These are phyloP conservation scores for Limnephilus rhombicus DNA, from an alignment of 2,888 invertebrate species.

Conservation along the genomic window DNA sequence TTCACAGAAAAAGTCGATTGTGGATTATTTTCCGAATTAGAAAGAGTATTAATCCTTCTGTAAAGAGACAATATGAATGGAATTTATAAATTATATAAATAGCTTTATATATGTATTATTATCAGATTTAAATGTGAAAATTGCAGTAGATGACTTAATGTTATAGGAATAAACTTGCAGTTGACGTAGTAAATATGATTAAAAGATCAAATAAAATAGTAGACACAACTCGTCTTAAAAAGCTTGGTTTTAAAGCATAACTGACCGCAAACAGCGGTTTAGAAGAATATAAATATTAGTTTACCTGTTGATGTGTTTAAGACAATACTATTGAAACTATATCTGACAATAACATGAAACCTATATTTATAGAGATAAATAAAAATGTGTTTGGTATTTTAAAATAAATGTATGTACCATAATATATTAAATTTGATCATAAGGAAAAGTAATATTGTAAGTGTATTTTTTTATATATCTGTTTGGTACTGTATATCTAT, in stretches of 20 bases:
- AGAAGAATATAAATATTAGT: constrained; percentile 12
- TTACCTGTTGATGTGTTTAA: constrained; percentile 17
- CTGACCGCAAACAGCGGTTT: background rate
- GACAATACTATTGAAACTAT: constrained; percentile 16
- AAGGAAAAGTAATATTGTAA: constrained; percentile 47
- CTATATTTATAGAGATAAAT: constrained; percentile 41
- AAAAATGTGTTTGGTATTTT: constrained; percentile 43
- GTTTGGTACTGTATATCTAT: constrained; percentile 36
- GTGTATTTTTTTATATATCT: constrained; percentile 56
- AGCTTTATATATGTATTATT: background rate
- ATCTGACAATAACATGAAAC: constrained; percentile 55
- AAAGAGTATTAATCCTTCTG: background rate
- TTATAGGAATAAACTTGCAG: constrained; percentile 5
- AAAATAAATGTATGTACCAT: constrained; percentile 51
- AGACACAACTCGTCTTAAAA: background rate
- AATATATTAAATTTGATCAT: constrained; percentile 27
- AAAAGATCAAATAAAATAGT: background rate
- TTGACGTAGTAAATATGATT: background rate
- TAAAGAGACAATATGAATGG: background rate
- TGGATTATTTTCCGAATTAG: constrained; percentile 20
- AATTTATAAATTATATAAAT: background rate
- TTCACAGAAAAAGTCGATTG: background rate
- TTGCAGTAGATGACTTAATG: background rate
- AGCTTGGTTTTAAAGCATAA: background rate
- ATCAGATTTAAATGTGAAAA: background rate